phyloP scores from a whole-genome alignment of 2,113 vertebrate species.

The Trogon surrucura region DNA sequence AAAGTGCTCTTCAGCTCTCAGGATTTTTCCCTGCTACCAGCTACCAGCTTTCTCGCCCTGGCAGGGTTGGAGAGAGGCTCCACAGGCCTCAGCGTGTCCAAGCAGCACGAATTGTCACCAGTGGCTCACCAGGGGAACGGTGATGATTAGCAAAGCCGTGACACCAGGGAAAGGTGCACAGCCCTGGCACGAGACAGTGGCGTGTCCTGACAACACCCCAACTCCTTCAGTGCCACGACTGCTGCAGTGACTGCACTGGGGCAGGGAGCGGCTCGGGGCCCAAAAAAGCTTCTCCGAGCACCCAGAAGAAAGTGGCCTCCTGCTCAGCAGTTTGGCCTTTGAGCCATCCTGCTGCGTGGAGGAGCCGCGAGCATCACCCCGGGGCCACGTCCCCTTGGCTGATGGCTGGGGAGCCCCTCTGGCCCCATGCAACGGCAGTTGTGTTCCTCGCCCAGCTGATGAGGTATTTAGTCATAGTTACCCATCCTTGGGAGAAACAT shows the following conservation, averaged over 20 bases:
- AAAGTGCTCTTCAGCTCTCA: background rate
- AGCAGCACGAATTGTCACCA: background rate
- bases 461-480: background rate
- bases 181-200: fast-evolving
- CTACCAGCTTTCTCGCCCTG: background rate
- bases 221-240: background rate
- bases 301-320: background rate
- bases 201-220: background rate
- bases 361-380: background rate
- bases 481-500: background rate
- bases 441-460: fast-evolving
- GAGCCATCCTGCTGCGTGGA: fast-evolving
- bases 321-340: fast-evolving
- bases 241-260: background rate
- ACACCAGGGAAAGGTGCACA: fast-evolving
- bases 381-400: fast-evolving
- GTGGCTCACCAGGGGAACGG: fast-evolving
- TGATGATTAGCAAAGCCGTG: fast-evolving
- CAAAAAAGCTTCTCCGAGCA: fast-evolving
- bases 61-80: background rate
- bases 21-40: background rate
- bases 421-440: fast-evolving
- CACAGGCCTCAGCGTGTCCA: fast-evolving
- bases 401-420: fast-evolving
- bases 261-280: fast-evolving